These are phyloP conservation scores for Leptinotarsa peninsularis DNA, from an alignment of 2,888 invertebrate genomes.

Conservation along the genomic window DNA sequence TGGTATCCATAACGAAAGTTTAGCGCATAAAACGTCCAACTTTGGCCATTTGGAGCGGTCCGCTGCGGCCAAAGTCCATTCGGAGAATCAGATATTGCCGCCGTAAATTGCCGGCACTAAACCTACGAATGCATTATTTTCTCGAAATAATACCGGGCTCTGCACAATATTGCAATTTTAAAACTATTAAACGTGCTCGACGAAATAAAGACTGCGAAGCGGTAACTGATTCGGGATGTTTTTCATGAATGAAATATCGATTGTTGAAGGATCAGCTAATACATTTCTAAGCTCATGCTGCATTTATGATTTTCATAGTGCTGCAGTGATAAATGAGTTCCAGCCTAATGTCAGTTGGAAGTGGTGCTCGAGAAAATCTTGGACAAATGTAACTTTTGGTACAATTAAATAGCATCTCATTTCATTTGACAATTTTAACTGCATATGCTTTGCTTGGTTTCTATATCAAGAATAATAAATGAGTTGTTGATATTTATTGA, in stretches of 20 bases:
- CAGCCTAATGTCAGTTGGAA: too few species aligned
- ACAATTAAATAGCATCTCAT: too few species aligned
- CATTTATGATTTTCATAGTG: background rate
- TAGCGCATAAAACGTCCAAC: conserved; percentile 54
- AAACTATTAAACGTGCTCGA: conserved; percentile 36
- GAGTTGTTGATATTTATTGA: too few species aligned
- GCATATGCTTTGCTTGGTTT: too few species aligned
- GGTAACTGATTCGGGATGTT: conserved; percentile 8
- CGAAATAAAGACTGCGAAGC: conserved; percentile 22
- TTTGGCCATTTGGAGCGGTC: conserved; percentile 53
- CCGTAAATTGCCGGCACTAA: conserved; percentile 52
- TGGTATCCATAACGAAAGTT: conserved; percentile 55
- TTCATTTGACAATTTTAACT: too few species aligned
- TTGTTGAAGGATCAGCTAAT: background rate
- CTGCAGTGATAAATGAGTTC: too few species aligned
- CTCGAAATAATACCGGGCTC: conserved; percentile 43
- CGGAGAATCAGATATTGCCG: conserved; percentile 53
- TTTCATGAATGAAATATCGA: background rate
- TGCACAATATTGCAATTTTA: conserved; percentile 37
- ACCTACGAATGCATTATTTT: conserved; percentile 53
- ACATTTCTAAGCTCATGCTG: too few species aligned
- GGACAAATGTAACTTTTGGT: too few species aligned
- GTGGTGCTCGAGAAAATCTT: too few species aligned
- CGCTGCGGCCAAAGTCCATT: conserved; percentile 55
- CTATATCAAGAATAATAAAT: too few species aligned